A percentile compares a stretch with the other conserved stretches of the same genome.
phyloP scores from a whole-genome alignment of 2,113 vertebrate species.

The Fulica atra region DNA sequence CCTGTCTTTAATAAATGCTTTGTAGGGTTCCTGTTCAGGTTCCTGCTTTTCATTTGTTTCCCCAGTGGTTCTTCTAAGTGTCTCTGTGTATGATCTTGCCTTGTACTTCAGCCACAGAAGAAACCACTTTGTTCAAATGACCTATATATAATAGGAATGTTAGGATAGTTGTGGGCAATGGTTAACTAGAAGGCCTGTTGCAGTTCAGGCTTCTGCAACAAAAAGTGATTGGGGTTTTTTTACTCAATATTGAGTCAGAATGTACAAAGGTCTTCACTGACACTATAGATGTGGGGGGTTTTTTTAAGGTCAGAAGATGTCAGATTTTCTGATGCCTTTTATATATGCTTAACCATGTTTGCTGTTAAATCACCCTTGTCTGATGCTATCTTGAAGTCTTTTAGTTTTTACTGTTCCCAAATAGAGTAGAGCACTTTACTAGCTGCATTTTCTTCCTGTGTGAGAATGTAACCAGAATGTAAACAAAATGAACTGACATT shows the following conservation, averaged over 20 bases:
- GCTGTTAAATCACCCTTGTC: background rate
- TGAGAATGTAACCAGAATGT: background rate
- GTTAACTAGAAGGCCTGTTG: background rate
- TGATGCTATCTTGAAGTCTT: background rate
- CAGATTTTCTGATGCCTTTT: background rate
- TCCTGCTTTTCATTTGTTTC: background rate
- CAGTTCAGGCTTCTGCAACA: background rate
- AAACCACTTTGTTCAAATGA: background rate
- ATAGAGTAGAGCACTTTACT: background rate
- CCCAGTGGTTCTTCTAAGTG: background rate
- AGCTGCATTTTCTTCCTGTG: background rate
- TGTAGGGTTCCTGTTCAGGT: background rate
- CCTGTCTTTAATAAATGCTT: background rate
- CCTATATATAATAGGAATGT: background rate
- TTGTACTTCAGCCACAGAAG: background rate
- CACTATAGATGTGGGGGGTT: background rate
- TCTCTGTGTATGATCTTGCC: background rate
- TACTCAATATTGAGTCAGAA: background rate
- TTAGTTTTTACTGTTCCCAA: background rate
- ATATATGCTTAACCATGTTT: background rate
- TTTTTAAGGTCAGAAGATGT: background rate
- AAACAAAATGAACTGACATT: background rate
- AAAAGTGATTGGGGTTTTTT: background rate
- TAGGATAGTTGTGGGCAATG: background rate
- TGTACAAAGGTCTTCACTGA: background rate